These are phyloP conservation scores for Dipodomys stephensi DNA, from an alignment of 2,113 vertebrate genomes.

Conservation along the genomic window DNA sequence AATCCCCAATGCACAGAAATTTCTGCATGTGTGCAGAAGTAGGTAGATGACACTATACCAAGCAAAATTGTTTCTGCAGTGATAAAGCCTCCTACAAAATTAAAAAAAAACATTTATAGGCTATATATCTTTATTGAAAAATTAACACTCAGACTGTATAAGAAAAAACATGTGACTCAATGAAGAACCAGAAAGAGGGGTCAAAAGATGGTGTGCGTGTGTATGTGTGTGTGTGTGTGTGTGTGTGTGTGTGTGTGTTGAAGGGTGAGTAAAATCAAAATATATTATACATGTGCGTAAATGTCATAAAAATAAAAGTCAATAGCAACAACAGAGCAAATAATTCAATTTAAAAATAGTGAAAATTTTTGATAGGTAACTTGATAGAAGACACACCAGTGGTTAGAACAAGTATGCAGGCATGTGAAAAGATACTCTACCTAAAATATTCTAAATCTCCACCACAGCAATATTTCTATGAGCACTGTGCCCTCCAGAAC, in stretches of 20 bases:
- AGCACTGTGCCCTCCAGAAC: neutral
- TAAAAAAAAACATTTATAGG: neutral
- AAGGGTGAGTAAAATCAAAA: too few relatives aligned
- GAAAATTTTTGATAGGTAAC: neutral
- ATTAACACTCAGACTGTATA: too few relatives aligned
- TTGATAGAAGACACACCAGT: neutral
- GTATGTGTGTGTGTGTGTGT: too few relatives aligned
- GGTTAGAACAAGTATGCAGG: neutral
- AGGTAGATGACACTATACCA: neutral
- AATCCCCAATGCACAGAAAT: neutral
- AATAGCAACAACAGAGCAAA: neutral
- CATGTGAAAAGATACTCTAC: neutral
- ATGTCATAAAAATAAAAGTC: too few relatives aligned
- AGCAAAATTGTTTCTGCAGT: too few relatives aligned
- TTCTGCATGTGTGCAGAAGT: neutral
- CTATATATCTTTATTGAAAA: neutral
- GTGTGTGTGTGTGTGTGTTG: too few relatives aligned
- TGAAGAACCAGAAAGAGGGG: too few relatives aligned
- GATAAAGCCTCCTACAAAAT: too few relatives aligned
- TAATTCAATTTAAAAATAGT: neutral
- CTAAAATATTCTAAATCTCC: fast-evolving
- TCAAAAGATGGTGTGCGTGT: too few relatives aligned
- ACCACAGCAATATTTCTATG: too few relatives aligned
- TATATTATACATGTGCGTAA: too few relatives aligned
- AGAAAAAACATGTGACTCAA: too few relatives aligned